These are phyloP conservation scores for Catocala sponsa DNA, from an alignment of 2,888 invertebrate genomes.

Conservation along the genomic window DNA sequence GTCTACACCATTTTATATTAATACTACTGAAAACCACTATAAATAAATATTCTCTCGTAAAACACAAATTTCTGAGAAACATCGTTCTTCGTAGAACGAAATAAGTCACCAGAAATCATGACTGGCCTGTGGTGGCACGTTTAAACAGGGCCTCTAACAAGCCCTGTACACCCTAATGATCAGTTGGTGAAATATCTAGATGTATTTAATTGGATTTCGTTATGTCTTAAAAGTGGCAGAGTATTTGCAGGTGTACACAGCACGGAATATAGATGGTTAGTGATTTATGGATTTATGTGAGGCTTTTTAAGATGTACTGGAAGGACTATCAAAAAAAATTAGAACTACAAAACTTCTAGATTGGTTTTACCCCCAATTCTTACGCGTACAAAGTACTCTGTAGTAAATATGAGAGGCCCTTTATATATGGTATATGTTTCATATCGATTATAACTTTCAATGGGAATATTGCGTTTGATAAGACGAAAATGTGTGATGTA, in stretches of 20 bases:
- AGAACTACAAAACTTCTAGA: no score
- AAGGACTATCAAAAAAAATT: slow-evolving; percentile 13
- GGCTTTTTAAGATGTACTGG: slow-evolving; percentile 20
- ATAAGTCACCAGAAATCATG: slow-evolving; percentile 67
- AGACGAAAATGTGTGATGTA: no score
- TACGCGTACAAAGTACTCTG: no score
- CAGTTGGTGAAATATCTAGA: slow-evolving; percentile 77
- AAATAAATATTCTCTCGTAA: slow-evolving; percentile 42
- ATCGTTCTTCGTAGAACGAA: slow-evolving; percentile 34
- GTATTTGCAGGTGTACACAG: slow-evolving; percentile 74
- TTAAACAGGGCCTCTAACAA: slow-evolving; percentile 71
- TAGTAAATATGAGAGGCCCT: no score
- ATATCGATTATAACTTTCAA: no score
- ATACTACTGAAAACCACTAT: not conserved
- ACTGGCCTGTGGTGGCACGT: slow-evolving; percentile 60
- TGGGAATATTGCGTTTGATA: no score
- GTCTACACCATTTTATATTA: slow-evolving; percentile 12
- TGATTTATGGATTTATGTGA: slow-evolving; percentile 67
- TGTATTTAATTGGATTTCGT: slow-evolving; percentile 85
- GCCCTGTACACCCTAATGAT: slow-evolving; percentile 78
- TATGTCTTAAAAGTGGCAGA: slow-evolving; percentile 66
- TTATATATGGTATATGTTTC: no score
- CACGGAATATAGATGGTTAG: slow-evolving; percentile 76
- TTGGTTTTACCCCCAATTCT: no score
- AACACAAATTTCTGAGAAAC: slow-evolving; percentile 53